These are phyloP conservation scores for Morelia viridis DNA, from an alignment of 2,797 vertebrate species.

Conservation along the genomic window DNA sequence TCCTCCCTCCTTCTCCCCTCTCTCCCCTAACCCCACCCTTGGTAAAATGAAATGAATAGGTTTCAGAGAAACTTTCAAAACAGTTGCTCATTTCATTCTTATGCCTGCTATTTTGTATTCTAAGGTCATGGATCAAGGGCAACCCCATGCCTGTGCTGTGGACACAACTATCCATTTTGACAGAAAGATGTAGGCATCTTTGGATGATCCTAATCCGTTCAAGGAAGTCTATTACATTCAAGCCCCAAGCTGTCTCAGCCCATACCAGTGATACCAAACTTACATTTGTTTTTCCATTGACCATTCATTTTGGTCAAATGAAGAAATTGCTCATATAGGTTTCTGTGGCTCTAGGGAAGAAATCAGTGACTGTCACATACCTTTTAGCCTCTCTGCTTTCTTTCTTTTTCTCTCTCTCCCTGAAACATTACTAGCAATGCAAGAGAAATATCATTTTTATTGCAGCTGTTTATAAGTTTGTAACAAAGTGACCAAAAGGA, in stretches of 20 bases:
- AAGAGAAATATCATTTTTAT: constrained; percentile 65
- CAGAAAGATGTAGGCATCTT: constrained; percentile 75
- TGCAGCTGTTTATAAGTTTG: constrained; percentile 72
- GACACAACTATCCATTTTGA: constrained; percentile 77
- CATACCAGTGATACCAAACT: constrained; percentile 76
- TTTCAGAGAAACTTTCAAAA: constrained; percentile 66
- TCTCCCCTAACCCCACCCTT: background rate
- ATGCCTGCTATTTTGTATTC: constrained; percentile 69
- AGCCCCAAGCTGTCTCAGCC: constrained; percentile 76
- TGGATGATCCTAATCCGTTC: constrained; percentile 76
- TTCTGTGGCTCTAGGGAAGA: constrained; percentile 79
- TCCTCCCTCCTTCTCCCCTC: background rate
- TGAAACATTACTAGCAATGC: constrained; percentile 74
- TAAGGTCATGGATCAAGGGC: constrained; percentile 76
- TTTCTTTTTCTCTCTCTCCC: constrained; percentile 68
- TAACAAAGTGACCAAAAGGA: constrained; percentile 61
- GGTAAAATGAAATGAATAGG: constrained; percentile 63
- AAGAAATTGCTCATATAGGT: constrained; percentile 73
- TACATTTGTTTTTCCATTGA: constrained; percentile 80
- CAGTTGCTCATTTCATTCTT: constrained; percentile 53
- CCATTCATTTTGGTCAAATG: constrained; percentile 81
- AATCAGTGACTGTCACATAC: constrained; percentile 86
- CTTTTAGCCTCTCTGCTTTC: constrained; percentile 73
- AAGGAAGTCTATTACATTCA: constrained; percentile 77
- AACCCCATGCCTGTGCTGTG: constrained; percentile 75